Evolutionary conservation across 92 coral and sea anemone genomes (phyloP).

Genomic region (Palythoa grandiflora): DNA sequence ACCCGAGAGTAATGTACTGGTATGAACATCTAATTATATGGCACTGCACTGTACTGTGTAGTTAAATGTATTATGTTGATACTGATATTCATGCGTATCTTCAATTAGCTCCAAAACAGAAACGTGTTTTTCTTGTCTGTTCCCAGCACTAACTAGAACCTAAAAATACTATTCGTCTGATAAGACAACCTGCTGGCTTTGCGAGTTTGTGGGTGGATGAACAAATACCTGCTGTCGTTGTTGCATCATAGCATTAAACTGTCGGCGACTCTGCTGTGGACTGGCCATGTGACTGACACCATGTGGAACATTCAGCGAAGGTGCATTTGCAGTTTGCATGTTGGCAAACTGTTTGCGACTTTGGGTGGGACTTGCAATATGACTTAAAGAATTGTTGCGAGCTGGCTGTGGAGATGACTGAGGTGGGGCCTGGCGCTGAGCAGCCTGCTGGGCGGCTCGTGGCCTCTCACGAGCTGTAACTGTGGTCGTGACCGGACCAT

Average conservation of each 20-base stretch:
- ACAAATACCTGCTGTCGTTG: conserved; percentile 27
- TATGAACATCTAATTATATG: too few relatives aligned
- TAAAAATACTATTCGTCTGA: too few relatives aligned
- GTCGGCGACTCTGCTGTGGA: conserved; percentile 78
- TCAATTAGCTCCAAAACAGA: too few relatives aligned
- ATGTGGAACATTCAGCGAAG: conserved; percentile 56
- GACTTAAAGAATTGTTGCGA: conserved; percentile 59
- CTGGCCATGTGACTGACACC: conserved; percentile 80
- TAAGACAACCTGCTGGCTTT: neutral
- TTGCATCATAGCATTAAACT: conserved; percentile 51
- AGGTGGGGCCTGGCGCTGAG: conserved; percentile 50
- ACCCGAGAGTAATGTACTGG: too few relatives aligned
- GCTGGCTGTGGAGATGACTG: conserved; percentile 35
- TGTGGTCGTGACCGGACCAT: conserved; percentile 94
- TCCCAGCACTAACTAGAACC: neutral
- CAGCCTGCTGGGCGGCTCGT: conserved; percentile 76
- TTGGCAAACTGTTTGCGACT: conserved; percentile 78
- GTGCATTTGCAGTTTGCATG: conserved; percentile 62
- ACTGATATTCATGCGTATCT: too few relatives aligned
- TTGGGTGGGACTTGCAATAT: conserved; percentile 89
- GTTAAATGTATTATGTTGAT: too few relatives aligned
- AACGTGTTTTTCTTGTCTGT: too few relatives aligned
- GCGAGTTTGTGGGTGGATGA: neutral
- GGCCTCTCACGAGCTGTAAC: conserved; percentile 94
- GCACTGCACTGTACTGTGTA: too few relatives aligned